Base-by-base conservation (phyloP, 1,140 invertebrate species). In the Anagrus nilaparvatae region DNA sequence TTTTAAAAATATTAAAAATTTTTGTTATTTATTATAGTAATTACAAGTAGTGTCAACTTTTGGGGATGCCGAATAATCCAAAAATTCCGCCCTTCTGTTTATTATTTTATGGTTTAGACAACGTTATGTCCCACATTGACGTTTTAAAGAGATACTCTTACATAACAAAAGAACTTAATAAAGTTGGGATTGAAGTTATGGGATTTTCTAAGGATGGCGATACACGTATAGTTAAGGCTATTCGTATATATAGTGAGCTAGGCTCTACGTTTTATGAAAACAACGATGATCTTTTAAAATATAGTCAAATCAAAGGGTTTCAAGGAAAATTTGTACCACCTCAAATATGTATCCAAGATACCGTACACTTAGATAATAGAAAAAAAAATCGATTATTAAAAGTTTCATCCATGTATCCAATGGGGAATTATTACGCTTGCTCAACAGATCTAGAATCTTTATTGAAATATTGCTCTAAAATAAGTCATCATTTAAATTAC, bases 141-240 rank as follows among this genome's bases (percentile, higher is more conserved):
- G 43, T 50, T 19, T 9, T 21, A 0, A 45, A 43, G 40, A 21
- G 43, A 13, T 50, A 41, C 32, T 21, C 23, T 10, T 52, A 28
- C 20, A 46, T 46, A 9, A 24, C 6, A 10, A 16, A n/a, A 17
- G 16, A 33, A 16, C 31, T 44, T 21, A 17, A 40, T 41, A 32
- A 29, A 27, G 27, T 47, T 25, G 35, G 35, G n/a, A 52, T 52
- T 18, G 19, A 30, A 43, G 44, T 52, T 17, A 32, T 47, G 5
- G 48, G 50, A 16, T 21, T 36, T 27, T n/a, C n/a, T n/a, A 39
- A 19, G 4, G 50, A 52, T 42, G n/a, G n/a, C n/a, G n/a, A n/a
- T n/a, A 16, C 47, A 28, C 13, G 47, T 13, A 19, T 52, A n/a
- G 40, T 52, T n/a, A 47, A 50, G 31, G 48, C 44, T 18, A 52